phyloP scores from a whole-genome alignment of 2,113 vertebrate species.

The Corapipo altera region DNA sequence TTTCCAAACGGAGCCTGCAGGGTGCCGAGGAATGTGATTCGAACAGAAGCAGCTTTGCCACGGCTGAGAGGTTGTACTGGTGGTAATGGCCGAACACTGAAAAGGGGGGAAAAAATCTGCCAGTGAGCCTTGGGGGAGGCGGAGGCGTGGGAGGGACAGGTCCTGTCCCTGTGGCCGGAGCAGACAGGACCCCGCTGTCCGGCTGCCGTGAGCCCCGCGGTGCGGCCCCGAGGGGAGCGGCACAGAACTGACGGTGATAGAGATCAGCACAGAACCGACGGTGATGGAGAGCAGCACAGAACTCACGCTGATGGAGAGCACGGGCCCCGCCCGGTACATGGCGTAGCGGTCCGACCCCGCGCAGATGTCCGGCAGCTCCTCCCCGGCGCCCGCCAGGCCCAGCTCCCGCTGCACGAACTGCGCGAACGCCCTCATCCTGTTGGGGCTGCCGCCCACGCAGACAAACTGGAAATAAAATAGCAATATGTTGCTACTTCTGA shows the following conservation, averaged over 20 bases:
- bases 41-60: background rate
- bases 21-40: rapidly evolving
- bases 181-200: rapidly evolving
- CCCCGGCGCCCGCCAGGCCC: conserved; percentile 57
- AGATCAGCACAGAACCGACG: too few species aligned
- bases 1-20: rapidly evolving
- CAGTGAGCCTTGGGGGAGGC: rapidly evolving
- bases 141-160: background rate
- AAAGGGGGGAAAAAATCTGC: background rate
- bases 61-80: background rate
- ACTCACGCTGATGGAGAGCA: conserved; percentile 72
- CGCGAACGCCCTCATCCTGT: conserved; percentile 86
- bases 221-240: too few species aligned
- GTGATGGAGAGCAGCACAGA: too few species aligned
- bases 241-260: conserved; percentile 73
- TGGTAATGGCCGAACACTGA: background rate
- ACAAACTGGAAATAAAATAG: conserved; percentile 75
- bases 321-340: conserved; percentile 85
- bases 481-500: rapidly evolving
- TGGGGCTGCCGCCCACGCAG: conserved; percentile 84
- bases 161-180: rapidly evolving
- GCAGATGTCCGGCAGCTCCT: conserved; percentile 79
- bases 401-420: conserved; percentile 82
- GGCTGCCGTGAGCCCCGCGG: background rate
- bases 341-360: conserved; percentile 83